phyloP scores from a whole-genome alignment of 92 coral and sea anemone genomes.

The Paragorgia papillata region DNA sequence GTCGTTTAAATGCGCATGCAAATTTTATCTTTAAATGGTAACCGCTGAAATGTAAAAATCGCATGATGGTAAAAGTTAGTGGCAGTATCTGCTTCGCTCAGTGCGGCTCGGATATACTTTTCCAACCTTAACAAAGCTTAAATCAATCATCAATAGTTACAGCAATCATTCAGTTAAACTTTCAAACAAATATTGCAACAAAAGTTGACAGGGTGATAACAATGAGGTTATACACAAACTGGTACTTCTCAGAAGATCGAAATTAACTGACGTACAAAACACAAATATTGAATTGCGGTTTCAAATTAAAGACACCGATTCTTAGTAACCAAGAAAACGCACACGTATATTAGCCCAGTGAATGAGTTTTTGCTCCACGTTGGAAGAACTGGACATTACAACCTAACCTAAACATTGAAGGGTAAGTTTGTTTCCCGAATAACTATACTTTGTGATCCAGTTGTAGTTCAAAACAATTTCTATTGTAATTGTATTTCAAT shows the following conservation, averaged over 20 bases:
- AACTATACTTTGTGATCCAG: no score
- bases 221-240: not conserved
- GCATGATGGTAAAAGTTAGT: not conserved
- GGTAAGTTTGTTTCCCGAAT: not conserved
- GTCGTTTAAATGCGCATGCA: not conserved
- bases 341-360: no score
- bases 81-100: not conserved
- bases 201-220: not conserved
- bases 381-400: not conserved
- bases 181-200: not conserved
- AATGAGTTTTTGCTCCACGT: not conserved
- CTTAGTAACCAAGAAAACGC: slow-evolving; percentile 4
- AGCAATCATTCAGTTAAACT: not conserved
- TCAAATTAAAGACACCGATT: slow-evolving; percentile 15
- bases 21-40: not conserved
- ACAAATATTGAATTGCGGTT: slow-evolving; percentile 29
- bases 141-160: not conserved
- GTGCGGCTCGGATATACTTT: not conserved
- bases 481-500: no score
- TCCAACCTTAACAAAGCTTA: not conserved
- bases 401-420: not conserved
- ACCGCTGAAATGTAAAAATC: not conserved
- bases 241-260: slow-evolving; percentile 3
- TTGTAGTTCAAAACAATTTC: no score
- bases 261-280: not conserved